These are phyloP conservation scores for Xestoiulus laeticollis DNA, from an alignment of 2,888 invertebrate species.

Conservation along the genomic window DNA sequence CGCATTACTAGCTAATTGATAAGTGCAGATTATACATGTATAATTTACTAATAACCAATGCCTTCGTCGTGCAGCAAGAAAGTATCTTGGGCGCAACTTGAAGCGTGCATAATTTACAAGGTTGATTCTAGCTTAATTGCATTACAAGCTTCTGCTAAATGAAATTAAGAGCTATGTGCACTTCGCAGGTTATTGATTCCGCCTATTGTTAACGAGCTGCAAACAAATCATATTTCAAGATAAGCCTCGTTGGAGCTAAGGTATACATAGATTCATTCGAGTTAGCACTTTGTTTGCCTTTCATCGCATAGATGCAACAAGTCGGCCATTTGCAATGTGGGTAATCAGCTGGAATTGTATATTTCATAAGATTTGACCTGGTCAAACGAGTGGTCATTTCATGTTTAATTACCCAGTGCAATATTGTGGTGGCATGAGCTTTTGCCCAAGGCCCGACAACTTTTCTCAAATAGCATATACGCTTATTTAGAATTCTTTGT, in stretches of 20 bases:
- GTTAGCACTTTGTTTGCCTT: not conserved
- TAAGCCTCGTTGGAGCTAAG: not conserved
- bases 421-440: not conserved
- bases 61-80: not conserved
- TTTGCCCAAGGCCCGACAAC: not conserved
- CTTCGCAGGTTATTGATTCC: constrained; percentile 15
- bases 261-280: not conserved
- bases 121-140: not conserved
- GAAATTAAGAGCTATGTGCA: not conserved
- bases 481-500: not conserved
- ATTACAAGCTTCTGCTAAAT: not conserved
- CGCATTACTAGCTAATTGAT: too few species aligned
- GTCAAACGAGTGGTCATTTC: not conserved
- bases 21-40: too few species aligned
- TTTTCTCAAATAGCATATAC: not conserved
- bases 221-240: not conserved
- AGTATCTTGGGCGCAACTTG: not conserved
- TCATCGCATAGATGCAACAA: not conserved
- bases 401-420: not conserved
- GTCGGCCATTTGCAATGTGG: not conserved
- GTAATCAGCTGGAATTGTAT: not conserved
- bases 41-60: not conserved
- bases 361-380: not conserved
- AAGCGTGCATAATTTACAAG: not conserved
- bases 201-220: not conserved